Base-by-base conservation (phyloP, 2,797 vertebrate genomes). In the Heterohyrax brucei region DNA sequence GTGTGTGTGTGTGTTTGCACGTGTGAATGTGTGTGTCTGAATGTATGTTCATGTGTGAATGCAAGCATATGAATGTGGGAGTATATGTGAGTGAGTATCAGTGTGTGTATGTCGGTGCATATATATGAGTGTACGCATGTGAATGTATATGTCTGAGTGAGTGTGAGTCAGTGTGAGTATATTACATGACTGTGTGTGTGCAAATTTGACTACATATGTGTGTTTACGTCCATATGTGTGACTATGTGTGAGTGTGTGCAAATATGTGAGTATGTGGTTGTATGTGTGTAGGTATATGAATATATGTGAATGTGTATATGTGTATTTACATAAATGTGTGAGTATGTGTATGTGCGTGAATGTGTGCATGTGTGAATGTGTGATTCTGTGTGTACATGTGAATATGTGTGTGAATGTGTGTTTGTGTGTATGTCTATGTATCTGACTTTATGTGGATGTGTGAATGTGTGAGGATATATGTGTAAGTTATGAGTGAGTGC, bases 321-420 rank as follows among this genome's bases (percentile, higher is more conserved):
- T 26, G 0, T 70, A 13, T 8, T 4, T 75, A 7, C 16, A 0
- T 59, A 1, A 19, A 28, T 61, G 21, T 19, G 10, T 79, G 7
- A 18, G 3, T 28, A 10, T 73, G 7, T n/a, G 1, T 19, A 21
- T 61, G 26, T 26, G 10, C 48, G 2, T 66, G 10, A 14, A 0
- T 8, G 3, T 18, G 16, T 59, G 21, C 61, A 1, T 24, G 0
- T n/a, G 0, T 30, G 3, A 30, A 3, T 16, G 3, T 21, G n/a
- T 14, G 5, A 2, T 13, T 6, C 10, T 33, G 2, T 24, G 3
- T 56, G 13, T 48, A 26, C 33, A 0, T 7, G 5, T 22, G 19
- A n/a, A 12, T 50, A 5, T 46, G 22, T 19, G 1, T 50, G 14
- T 9, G 2, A 19, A 5, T 7, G 2, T 72, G 4, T 6, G 26